Percentiles rank a stretch among this genome's conserved stretches.
Conservation (phyloP, 2,113 vertebrate genomes). For the Pao palembangensis region DNA sequence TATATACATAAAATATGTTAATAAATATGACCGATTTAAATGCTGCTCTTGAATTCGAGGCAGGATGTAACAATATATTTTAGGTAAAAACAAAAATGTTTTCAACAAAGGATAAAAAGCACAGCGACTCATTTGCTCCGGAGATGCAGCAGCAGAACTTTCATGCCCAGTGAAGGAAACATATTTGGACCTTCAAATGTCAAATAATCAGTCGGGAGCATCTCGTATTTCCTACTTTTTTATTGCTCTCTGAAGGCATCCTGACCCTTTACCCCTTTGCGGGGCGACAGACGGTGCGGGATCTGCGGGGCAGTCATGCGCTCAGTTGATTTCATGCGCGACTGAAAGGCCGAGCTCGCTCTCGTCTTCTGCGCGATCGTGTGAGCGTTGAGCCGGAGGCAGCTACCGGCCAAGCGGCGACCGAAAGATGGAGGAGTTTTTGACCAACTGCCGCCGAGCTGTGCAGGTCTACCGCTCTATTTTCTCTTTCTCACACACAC, state of each 20-base stretch:
- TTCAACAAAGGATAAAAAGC: no score
- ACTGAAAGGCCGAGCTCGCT: not conserved
- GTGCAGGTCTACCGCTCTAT: conserved; percentile 22
- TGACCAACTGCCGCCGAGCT: conserved; percentile 28
- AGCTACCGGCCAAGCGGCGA: conserved; percentile 11
- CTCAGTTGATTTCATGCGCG: not conserved
- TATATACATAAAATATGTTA: no score
- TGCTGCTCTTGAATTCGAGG: no score
- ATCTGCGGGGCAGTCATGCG: conserved; percentile 1
- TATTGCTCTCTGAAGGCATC: not conserved
- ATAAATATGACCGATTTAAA: no score
- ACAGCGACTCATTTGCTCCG: no score
- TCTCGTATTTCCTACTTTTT: not conserved
- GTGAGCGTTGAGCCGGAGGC: not conserved
- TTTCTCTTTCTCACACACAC: conserved; percentile 35
- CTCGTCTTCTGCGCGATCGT: not conserved
- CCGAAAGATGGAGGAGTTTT: conserved; percentile 55
- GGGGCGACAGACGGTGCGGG: not conserved
- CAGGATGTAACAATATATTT: no score
- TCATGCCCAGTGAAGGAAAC: no score
- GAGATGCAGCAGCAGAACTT: no score
- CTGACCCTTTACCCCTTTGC: conserved; percentile 38
- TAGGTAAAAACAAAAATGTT: no score
- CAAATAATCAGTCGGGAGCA: no score
- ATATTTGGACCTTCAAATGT: no score